A percentile compares a stretch with the other conserved stretches of the same genome.
Conservation (phyloP, 2,797 vertebrate species). For the Cynodonichthys magdalenae region DNA sequence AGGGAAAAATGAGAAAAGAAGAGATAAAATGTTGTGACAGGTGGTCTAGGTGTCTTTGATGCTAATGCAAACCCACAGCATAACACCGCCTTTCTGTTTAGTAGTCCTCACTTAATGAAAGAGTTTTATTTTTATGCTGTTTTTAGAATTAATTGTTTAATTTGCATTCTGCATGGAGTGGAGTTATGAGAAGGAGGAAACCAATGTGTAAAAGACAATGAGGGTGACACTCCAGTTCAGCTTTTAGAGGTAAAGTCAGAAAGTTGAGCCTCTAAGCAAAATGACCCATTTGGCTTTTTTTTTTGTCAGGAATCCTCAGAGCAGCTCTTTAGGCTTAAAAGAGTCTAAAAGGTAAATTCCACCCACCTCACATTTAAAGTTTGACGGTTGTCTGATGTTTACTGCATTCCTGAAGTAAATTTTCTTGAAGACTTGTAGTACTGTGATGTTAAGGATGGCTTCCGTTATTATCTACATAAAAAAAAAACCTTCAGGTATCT, state of each 20-base stretch:
- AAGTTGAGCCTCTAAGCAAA: conserved; percentile 44
- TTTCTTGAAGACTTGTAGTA: conserved; percentile 5
- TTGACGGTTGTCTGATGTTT: conserved; percentile 28
- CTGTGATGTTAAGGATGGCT: conserved; percentile 26
- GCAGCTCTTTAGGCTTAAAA: conserved; percentile 44
- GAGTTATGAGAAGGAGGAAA: conserved; percentile 30
- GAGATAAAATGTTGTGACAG: conserved; percentile 5
- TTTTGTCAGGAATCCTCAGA: conserved; percentile 53
- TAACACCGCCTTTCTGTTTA: conserved; percentile 3
- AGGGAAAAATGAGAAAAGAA: conserved; percentile 15
- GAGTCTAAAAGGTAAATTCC: conserved; percentile 33
- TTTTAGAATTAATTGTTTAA: conserved; percentile 4
- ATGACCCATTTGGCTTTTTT: conserved; percentile 48
- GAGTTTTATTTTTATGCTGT: conserved; percentile 7
- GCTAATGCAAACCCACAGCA: background rate
- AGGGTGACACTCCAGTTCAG: conserved; percentile 44
- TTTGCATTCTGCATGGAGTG: conserved; percentile 16
- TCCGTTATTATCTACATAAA: conserved; percentile 10
- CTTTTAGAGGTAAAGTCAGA: conserved; percentile 42
- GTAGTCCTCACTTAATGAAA: conserved; percentile 5
- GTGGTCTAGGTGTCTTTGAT: background rate
- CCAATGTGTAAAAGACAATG: conserved; percentile 10
- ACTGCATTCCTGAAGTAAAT: conserved; percentile 11
- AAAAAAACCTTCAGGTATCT: background rate
- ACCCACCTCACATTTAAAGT: conserved; percentile 19